Conservation (phyloP, 2,797 vertebrate genomes). For the Lacerta viridis region DNA sequence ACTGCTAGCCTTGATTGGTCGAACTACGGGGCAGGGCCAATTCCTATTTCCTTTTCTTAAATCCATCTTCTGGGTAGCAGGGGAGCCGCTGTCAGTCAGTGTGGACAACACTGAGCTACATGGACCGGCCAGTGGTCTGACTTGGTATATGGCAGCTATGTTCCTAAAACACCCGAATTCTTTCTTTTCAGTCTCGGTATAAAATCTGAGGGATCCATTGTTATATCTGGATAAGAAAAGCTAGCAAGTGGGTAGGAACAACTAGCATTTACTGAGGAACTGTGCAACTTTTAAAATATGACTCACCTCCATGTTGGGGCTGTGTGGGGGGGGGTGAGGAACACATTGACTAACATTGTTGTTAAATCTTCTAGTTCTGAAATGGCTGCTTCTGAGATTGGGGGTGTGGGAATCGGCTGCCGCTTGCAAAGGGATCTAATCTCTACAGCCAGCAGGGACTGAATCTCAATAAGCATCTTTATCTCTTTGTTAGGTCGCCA, state of each 20-base stretch:
- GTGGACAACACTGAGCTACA: no score
- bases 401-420: not conserved
- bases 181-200: not conserved
- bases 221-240: not conserved
- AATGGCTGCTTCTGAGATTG: not conserved
- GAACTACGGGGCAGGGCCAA: no score
- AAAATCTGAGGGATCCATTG: not conserved
- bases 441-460: conserved; percentile 1
- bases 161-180: not conserved
- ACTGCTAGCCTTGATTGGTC: no score
- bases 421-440: not conserved
- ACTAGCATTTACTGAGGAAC: not conserved
- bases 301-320: not conserved
- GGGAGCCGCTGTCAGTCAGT: no score
- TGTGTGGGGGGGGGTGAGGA: not conserved
- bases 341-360: not conserved
- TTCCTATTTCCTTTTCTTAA: no score
- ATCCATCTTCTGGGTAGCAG: no score
- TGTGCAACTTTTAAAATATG: not conserved
- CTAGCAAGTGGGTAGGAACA: no score
- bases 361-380: not conserved
- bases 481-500: not conserved
- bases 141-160: no score
- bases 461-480: not conserved
- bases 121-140: no score